These are phyloP conservation scores for Chesias legatella DNA, from an alignment of 2,888 invertebrate genomes.

Conservation along the genomic window DNA sequence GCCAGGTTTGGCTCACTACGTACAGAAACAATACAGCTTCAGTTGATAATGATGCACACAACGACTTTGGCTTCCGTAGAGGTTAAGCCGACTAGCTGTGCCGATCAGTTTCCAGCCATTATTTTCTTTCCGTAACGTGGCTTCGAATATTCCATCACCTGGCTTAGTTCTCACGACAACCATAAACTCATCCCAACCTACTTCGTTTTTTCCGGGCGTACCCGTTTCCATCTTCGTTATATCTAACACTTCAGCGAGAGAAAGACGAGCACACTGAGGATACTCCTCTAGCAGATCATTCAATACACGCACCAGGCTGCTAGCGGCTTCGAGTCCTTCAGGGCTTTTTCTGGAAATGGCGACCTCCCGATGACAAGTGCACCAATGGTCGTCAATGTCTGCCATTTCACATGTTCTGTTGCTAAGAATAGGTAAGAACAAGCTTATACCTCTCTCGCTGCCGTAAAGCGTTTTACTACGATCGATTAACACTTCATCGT, in stretches of 20 bases:
- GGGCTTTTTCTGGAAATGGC: slow-evolving; percentile 76
- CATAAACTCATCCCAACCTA: slow-evolving; percentile 81
- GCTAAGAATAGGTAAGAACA: slow-evolving; percentile 86
- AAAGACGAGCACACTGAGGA: slow-evolving; percentile 83
- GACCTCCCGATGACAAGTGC: slow-evolving; percentile 88
- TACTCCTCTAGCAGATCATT: slow-evolving; percentile 82
- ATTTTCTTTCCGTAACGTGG: slow-evolving; percentile 79
- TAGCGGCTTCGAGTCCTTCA: slow-evolving; percentile 79
- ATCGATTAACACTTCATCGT: slow-evolving; percentile 55
- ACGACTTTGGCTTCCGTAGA: slow-evolving; percentile 88
- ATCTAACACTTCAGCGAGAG: slow-evolving; percentile 82
- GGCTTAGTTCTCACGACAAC: slow-evolving; percentile 83
- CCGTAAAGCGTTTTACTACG: slow-evolving; percentile 52
- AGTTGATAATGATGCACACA: slow-evolving; percentile 87
- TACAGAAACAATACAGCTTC: slow-evolving; percentile 89
- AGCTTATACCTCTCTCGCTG: slow-evolving; percentile 83
- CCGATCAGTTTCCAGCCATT: slow-evolving; percentile 80
- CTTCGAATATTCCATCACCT: slow-evolving; percentile 88
- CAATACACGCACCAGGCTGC: slow-evolving; percentile 82
- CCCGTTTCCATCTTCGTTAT: slow-evolving; percentile 82
- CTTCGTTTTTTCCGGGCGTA: slow-evolving; percentile 48
- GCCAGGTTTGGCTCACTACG: slow-evolving; percentile 5
- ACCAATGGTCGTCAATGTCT: slow-evolving; percentile 91
- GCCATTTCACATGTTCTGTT: slow-evolving; percentile 89
- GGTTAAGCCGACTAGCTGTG: slow-evolving; percentile 87